phyloP scores from a whole-genome alignment of 2,113 vertebrate genomes.

The Phasianus colchicus region DNA sequence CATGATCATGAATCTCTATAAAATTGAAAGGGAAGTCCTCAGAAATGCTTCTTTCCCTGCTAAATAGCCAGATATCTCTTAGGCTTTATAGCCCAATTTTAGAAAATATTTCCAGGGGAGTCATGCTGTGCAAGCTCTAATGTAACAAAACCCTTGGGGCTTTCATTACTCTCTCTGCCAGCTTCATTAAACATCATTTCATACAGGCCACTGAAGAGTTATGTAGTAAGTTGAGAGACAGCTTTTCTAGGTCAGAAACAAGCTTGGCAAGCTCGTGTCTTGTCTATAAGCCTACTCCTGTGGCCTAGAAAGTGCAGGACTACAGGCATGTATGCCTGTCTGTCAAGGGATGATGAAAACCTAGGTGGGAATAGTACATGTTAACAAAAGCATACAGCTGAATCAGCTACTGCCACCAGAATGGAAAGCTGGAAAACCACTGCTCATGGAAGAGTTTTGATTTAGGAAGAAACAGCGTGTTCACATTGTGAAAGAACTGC shows the following conservation, averaged over 20 bases:
- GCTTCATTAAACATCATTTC: constrained; percentile 66
- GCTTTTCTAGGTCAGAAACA: constrained; percentile 63
- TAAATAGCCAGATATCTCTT: neutral
- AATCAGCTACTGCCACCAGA: neutral
- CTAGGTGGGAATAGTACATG: neutral
- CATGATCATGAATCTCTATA: neutral
- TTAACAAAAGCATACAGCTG: neutral
- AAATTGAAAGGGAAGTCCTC: neutral
- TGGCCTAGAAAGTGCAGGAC: neutral
- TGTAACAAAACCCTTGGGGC: constrained; percentile 57
- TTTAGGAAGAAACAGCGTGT: neutral
- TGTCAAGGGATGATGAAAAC: neutral
- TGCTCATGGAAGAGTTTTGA: neutral
- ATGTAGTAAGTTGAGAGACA: constrained; percentile 47
- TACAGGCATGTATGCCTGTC: neutral
- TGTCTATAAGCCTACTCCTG: neutral
- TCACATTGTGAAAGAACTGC: neutral
- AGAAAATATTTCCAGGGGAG: constrained; percentile 36
- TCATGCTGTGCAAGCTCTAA: constrained; percentile 41
- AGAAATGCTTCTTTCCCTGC: neutral
- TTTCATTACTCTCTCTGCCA: constrained; percentile 63
- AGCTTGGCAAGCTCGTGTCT: constrained; percentile 50
- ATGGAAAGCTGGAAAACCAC: neutral
- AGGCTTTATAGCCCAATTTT: constrained; percentile 6
- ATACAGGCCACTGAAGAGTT: constrained; percentile 49